Evolutionary conservation across 92 coral and sea anemone genomes (phyloP).

Genomic region (Bergia sp.): DNA sequence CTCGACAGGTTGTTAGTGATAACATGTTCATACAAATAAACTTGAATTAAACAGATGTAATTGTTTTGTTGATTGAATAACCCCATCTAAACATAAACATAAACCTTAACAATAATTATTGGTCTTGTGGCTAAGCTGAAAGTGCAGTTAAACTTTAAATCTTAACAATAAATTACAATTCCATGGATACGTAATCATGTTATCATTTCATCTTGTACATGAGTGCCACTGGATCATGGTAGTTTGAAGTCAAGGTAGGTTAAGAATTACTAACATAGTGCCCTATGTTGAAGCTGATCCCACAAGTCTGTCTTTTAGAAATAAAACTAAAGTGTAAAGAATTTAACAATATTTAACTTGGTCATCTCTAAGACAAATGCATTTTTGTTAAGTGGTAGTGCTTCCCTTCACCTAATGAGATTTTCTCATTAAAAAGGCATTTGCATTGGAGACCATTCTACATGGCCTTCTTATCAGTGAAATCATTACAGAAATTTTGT

Average conservation of each 20-base stretch:
- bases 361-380: not conserved
- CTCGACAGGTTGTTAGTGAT: not conserved
- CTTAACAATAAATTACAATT: not conserved
- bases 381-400: too few species aligned
- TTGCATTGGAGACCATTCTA: not conserved
- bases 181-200: not conserved
- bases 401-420: not conserved
- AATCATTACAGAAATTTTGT: not conserved
- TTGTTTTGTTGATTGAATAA: conserved; percentile 21
- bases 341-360: not conserved
- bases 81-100: not conserved
- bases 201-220: not conserved
- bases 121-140: not conserved
- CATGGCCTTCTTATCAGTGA: too few species aligned
- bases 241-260: conserved; percentile 8
- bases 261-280: not conserved
- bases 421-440: not conserved
- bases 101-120: not conserved
- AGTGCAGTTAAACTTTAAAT: not conserved
- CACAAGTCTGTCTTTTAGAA: not conserved
- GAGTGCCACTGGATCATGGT: not conserved
- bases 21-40: conserved; percentile 6
- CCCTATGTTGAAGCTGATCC: not conserved
- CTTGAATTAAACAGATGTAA: not conserved
- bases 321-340: too few species aligned